These are phyloP conservation scores for Cichlasoma orientale DNA, from an alignment of 2,797 vertebrate genomes.

Conservation along the genomic window DNA sequence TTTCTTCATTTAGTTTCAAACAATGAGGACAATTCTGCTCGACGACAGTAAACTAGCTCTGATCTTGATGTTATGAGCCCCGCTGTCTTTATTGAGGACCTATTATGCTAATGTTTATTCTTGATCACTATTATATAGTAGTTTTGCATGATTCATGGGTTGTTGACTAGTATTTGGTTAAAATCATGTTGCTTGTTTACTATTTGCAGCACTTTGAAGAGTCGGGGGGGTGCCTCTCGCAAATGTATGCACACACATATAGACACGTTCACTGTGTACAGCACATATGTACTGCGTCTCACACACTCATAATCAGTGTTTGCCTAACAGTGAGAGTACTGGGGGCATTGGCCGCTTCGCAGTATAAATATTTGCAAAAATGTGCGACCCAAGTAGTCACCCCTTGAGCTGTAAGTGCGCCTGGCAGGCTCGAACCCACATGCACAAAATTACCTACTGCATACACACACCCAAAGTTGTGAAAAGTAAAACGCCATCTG, in stretches of 20 bases:
- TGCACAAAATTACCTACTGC: neutral
- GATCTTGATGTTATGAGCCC: neutral
- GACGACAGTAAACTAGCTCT: neutral
- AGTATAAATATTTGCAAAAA: conserved; percentile 61
- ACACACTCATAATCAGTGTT: conserved; percentile 58
- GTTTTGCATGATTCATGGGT: neutral
- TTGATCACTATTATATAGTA: neutral
- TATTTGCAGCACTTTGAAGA: neutral
- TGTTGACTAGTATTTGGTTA: neutral
- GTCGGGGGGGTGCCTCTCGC: conserved; percentile 17
- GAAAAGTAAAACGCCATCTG: neutral
- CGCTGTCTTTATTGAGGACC: neutral
- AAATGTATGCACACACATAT: conserved; percentile 4
- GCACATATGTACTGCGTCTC: conserved; percentile 47
- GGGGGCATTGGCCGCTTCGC: conserved; percentile 43
- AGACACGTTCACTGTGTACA: conserved; percentile 5
- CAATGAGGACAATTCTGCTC: neutral
- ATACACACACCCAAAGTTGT: neutral
- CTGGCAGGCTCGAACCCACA: conserved; percentile 28
- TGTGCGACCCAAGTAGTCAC: conserved; percentile 47
- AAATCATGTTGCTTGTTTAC: neutral
- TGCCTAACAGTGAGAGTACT: conserved; percentile 39
- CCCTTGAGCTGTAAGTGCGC: conserved; percentile 30
- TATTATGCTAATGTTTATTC: neutral
- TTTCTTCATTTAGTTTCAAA: neutral